Percentiles rank a stretch among this genome's conserved stretches.
Conservation (phyloP, 2,113 vertebrate species). For the Procavia capensis region DNA sequence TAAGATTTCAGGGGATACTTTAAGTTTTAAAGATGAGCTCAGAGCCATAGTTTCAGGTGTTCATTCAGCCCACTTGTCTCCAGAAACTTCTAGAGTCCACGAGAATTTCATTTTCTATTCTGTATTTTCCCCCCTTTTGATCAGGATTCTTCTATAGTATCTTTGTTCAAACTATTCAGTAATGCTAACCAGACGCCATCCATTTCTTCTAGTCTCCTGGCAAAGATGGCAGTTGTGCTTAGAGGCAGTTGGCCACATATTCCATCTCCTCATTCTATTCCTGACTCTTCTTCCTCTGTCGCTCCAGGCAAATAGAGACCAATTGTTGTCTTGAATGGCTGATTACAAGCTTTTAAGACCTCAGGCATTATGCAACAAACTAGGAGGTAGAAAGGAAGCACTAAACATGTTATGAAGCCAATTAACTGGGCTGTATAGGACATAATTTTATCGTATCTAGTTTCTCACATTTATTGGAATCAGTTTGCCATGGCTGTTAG, state of each 20-base stretch:
- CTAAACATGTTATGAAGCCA: not conserved
- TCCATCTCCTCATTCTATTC: not conserved
- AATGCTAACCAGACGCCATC: not conserved
- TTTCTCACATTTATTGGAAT: not conserved
- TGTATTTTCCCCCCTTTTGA: not conserved
- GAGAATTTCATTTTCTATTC: not conserved
- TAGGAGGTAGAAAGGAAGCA: not conserved
- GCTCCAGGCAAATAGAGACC: not conserved
- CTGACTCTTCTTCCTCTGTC: not conserved
- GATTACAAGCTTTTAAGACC: not conserved
- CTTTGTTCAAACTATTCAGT: not conserved
- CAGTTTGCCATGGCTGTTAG: not conserved
- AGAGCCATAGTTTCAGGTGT: not conserved
- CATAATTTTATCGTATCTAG: accelerated
- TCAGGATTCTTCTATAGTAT: not conserved
- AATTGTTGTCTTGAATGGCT: not conserved
- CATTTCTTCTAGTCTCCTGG: not conserved
- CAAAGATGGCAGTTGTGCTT: not conserved
- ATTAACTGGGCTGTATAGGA: not conserved
- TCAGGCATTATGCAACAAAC: not conserved
- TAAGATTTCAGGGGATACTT: not conserved
- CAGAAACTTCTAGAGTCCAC: not conserved
- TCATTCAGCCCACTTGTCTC: not conserved
- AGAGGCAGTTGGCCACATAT: not conserved
- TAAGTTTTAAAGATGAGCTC: not conserved